Conservation (phyloP, 1,140 invertebrate genomes). For the Meloidogyne floridensis region DNA sequence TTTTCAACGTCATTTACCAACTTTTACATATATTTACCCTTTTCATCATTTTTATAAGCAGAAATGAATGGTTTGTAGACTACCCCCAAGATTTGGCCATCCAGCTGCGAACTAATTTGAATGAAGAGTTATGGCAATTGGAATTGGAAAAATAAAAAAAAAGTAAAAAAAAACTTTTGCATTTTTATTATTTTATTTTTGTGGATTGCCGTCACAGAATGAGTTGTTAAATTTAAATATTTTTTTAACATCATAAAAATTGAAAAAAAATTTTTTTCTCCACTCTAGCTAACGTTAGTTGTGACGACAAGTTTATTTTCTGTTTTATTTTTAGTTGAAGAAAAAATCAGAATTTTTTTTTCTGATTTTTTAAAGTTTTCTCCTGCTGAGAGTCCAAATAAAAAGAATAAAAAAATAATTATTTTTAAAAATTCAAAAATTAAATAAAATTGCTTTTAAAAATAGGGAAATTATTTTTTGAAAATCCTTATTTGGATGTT, state of each 20-base stretch:
- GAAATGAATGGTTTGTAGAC: slow-evolving; percentile 45
- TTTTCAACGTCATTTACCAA: not conserved
- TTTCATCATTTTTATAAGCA: not conserved
- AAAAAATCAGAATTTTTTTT: not conserved
- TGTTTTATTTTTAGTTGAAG: not conserved
- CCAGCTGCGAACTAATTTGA: slow-evolving; percentile 45
- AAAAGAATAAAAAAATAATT: not conserved
- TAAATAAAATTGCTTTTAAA: not conserved
- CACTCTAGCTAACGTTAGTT: no score
- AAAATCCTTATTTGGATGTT: no score
- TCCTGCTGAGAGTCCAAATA: not conserved
- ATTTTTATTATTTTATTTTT: not conserved
- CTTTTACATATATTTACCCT: not conserved
- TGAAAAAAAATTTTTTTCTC: not conserved
- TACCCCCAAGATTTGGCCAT: slow-evolving; percentile 41
- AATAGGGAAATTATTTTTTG: not conserved
- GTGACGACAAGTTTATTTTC: not conserved
- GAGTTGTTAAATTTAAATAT: not conserved
- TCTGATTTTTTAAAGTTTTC: not conserved
- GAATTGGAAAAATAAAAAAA: slow-evolving; percentile 26
- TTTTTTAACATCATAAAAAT: not conserved
- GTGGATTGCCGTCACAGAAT: not conserved
- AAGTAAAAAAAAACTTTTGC: slow-evolving; percentile 6
- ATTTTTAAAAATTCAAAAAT: not conserved
- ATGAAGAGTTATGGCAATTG: slow-evolving; percentile 52